Percentiles rank a stretch among this genome's conserved stretches.
Evolutionary conservation across 2,888 invertebrate species (phyloP).

Genomic region (Rhabditoides inermis): DNA sequence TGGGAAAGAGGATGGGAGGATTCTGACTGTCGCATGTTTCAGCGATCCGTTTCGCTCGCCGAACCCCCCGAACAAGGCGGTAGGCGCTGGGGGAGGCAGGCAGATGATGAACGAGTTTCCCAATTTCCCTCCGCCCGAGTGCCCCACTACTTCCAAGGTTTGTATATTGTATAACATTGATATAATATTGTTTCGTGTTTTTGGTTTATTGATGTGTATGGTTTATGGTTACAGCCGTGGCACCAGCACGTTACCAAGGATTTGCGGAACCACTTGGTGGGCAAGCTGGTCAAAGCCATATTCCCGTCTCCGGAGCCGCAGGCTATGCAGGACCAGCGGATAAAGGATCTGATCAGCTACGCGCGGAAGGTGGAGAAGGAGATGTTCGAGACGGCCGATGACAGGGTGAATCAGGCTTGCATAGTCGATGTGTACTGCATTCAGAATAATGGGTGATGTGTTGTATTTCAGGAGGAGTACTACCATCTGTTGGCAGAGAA

Average conservation of each 20-base stretch:
- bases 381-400: slow-evolving; percentile 96
- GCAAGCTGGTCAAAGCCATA: slow-evolving; percentile 97
- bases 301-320: slow-evolving; percentile 94
- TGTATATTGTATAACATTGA: no score
- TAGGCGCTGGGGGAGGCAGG: not conserved
- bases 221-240: slow-evolving; percentile 18
- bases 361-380: slow-evolving; percentile 96
- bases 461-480: slow-evolving; percentile 70
- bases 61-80: slow-evolving; percentile 32
- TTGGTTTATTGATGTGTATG: no score
- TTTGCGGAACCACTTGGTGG: slow-evolving; percentile 92
- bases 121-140: slow-evolving; percentile 68
- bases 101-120: slow-evolving; percentile 10
- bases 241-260: slow-evolving; percentile 75
- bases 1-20: not conserved
- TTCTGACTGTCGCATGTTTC: not conserved
- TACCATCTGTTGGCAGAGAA: slow-evolving; percentile 95
- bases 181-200: not conserved
- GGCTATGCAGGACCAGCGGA: slow-evolving; percentile 82
- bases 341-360: slow-evolving; percentile 93
- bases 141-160: slow-evolving; percentile 51
- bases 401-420: slow-evolving; percentile 59
- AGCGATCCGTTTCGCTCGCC: slow-evolving; percentile 37
- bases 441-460: not conserved
- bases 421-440: not conserved